Evolutionary conservation across 1,140 invertebrate species (phyloP).

Genomic region (Cydia splendana): DNA sequence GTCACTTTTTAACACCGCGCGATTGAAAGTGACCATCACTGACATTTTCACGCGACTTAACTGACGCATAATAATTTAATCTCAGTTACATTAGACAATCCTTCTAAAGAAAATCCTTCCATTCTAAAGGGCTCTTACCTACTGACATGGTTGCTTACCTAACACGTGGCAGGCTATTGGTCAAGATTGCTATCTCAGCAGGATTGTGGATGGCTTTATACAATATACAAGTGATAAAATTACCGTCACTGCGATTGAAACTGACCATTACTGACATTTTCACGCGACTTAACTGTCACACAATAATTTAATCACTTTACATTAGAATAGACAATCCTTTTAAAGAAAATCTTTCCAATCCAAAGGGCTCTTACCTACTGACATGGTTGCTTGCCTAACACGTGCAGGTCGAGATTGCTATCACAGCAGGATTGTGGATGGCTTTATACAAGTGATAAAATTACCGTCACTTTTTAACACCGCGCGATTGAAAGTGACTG

Average conservation of each 20-base stretch:
- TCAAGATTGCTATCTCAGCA: neutral
- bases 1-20: neutral
- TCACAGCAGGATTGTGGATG: neutral
- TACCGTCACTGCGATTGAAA: too few species aligned
- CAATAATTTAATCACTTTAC: too few species aligned
- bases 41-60: neutral
- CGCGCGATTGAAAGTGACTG: neutral
- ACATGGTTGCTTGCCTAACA: neutral
- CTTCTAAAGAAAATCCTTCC: neutral
- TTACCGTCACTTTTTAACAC: neutral
- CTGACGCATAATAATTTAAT: conserved; percentile 11
- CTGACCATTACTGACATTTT: too few species aligned
- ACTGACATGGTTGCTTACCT: conserved; percentile 4
- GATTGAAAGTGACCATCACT: too few species aligned
- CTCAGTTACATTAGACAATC: conserved; percentile 16
- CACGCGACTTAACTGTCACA: too few species aligned
- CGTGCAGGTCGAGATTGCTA: neutral
- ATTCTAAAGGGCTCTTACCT: neutral
- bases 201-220: too few species aligned
- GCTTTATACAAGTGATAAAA: too few species aligned
- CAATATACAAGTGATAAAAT: too few species aligned
- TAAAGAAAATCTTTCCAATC: too few species aligned
- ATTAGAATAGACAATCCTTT: too few species aligned
- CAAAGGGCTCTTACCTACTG: neutral
- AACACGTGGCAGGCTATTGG: neutral